Evolutionary conservation across 2,888 invertebrate genomes (phyloP), one percentile per base, ranked within the genome.

Genomic region (Mystacides longicornis): DNA sequence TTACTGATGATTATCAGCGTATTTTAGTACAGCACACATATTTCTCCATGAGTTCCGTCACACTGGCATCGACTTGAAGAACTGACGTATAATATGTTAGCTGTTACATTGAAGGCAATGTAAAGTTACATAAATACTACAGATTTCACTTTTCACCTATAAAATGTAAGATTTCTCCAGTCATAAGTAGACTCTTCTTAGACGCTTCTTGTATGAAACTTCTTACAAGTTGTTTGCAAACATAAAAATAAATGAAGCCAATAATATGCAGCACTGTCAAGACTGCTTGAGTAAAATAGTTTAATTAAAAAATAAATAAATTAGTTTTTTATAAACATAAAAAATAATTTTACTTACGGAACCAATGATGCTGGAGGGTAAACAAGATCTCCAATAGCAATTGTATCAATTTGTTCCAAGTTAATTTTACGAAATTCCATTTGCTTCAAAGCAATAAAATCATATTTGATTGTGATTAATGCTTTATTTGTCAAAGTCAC

Each of bases 291-390:
- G 37, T 33, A 31, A 5, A 23, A 23, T 23, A 22, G 11, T 43
- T 23, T 43, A 23, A n/a, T 57, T 23, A 56, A 46, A 54, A 49
- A n/a, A 37, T 16, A 53, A n/a, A 42, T n/a, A 27, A 57, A 46
- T 43, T n/a, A 43, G 5, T 27, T 27, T 27, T 7, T 27, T 7
- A 7, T 7, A 27, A 27, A 27, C 11, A 27, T 11, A 5, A 11
- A 27, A 7, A 37, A 14, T 45, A 20, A 19, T n/a, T 20, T 31
- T 47, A 85, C 89, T 89, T 77, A 92, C 92, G 90, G 89, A 63
- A 90, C 87, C 62, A 92, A 69, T 5, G 92, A 92, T 14, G 84
- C 81, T 14, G 83, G 77, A 20, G 93, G 91, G 68, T 92, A 93
- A n/a, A 83, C 81, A 55, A 93, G 70, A 66, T 89, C 87, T 1